Conservation (phyloP, 2,797 vertebrate genomes). For the Graptemys geographica region DNA sequence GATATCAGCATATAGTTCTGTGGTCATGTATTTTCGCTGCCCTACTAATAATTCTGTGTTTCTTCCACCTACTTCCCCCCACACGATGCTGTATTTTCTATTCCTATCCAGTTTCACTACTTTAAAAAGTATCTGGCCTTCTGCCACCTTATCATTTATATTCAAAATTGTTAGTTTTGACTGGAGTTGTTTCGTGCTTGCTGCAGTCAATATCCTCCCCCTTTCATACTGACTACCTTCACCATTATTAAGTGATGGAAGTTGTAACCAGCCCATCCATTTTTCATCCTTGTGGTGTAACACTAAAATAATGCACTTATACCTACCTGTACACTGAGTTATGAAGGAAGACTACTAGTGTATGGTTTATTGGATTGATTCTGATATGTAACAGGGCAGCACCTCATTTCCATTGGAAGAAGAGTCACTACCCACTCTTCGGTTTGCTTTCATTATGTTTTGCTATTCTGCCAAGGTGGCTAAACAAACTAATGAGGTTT, state of each 20-base stretch:
- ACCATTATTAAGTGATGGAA: constrained; percentile 4
- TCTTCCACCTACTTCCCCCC: constrained; percentile 20
- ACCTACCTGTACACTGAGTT: neutral
- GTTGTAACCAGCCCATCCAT: neutral
- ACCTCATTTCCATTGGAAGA: accelerated
- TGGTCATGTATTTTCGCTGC: neutral
- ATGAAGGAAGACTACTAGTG: neutral
- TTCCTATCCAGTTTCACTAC: neutral
- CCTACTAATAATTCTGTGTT: neutral
- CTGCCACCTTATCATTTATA: neutral
- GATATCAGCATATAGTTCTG: neutral
- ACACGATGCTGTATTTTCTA: constrained; percentile 22
- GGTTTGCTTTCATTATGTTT: neutral
- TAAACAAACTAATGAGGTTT: neutral
- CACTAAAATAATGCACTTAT: neutral
- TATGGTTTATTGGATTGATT: neutral
- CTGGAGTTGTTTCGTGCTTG: neutral
- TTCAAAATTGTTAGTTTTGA: neutral
- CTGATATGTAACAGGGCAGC: neutral
- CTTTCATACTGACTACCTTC: neutral
- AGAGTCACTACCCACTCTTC: neutral
- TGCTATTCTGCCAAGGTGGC: neutral
- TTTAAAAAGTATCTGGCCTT: neutral
- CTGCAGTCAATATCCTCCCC: neutral
- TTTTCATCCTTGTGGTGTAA: neutral